A percentile compares a stretch with the other conserved stretches of the same genome.
These are phyloP conservation scores for Clytia hemisphaerica DNA, from an alignment of 30 jellyfish, hydroid and myxozoan species.

Conservation along the genomic window DNA sequence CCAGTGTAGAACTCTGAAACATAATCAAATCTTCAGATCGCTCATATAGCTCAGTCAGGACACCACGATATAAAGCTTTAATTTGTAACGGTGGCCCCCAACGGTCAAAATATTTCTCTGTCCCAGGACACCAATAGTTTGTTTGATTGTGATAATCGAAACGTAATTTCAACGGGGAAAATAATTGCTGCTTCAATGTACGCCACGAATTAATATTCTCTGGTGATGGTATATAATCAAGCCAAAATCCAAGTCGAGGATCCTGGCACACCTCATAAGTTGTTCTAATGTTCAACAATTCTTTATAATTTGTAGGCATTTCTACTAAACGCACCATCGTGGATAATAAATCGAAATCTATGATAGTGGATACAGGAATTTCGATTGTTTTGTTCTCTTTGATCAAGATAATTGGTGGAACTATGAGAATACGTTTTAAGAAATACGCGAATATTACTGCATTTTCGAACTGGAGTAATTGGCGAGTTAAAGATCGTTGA, in stretches of 20 bases:
- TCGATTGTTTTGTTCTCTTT: background rate
- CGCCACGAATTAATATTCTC: conserved; percentile 83
- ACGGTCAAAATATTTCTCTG: conserved; percentile 57
- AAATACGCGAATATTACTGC: conserved; percentile 73
- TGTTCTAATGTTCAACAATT: background rate
- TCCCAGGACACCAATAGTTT: conserved; percentile 68
- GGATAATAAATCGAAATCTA: conserved; percentile 50
- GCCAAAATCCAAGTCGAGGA: conserved; percentile 83
- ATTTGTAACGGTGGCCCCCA: conserved; percentile 91
- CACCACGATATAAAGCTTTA: conserved; percentile 65
- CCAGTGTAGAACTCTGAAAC: conserved; percentile 79
- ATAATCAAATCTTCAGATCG: conserved; percentile 54
- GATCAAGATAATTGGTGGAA: conserved; percentile 49
- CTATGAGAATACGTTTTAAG: conserved; percentile 55
- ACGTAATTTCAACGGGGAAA: conserved; percentile 58
- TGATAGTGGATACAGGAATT: conserved; percentile 41
- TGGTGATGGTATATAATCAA: conserved; percentile 77
- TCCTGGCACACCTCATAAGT: conserved; percentile 70
- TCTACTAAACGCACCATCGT: conserved; percentile 32
- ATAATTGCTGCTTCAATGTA: conserved; percentile 53
- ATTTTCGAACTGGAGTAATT: conserved; percentile 69
- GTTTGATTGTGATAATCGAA: conserved; percentile 23
- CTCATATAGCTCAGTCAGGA: conserved; percentile 61
- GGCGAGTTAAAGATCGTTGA: conserved; percentile 56
- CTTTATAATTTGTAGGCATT: background rate